Percentiles rank a stretch among this genome's conserved stretches.
Evolutionary conservation across 2,888 invertebrate genomes (phyloP).

Genomic region (Limenitis camilla): DNA sequence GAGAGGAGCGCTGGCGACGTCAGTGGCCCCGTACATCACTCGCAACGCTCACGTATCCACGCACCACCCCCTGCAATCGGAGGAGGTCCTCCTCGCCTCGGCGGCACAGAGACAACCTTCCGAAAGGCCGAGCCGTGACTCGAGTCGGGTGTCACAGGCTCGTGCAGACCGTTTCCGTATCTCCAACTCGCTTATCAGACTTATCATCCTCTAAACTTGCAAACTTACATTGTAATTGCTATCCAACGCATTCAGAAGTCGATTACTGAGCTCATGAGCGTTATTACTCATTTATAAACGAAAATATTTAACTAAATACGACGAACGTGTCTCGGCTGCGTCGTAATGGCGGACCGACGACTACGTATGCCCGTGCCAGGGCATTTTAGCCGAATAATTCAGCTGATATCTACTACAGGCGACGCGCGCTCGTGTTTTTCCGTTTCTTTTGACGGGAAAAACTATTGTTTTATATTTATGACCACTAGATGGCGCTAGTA

Average conservation of each 20-base stretch:
- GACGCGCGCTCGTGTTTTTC: slow-evolving; percentile 74
- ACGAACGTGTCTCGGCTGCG: slow-evolving; percentile 76
- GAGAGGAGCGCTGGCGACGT: slow-evolving; percentile 64
- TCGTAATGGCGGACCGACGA: slow-evolving; percentile 76
- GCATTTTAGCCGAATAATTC: slow-evolving; percentile 76
- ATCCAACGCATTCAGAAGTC: slow-evolving; percentile 97
- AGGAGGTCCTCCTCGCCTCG: slow-evolving; percentile 38
- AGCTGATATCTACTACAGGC: slow-evolving; percentile 74
- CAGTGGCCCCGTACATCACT: slow-evolving; percentile 63
- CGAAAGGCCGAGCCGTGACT: slow-evolving; percentile 59
- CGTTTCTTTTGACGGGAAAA: slow-evolving; percentile 70
- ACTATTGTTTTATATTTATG: slow-evolving; percentile 26
- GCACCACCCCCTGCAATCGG: slow-evolving; percentile 36
- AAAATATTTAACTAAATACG: slow-evolving; percentile 76
- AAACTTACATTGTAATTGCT: slow-evolving; percentile 97
- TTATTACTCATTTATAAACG: slow-evolving; percentile 86
- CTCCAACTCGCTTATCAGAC: slow-evolving; percentile 53
- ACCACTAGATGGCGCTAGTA: slow-evolving; percentile 45
- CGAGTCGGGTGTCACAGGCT: slow-evolving; percentile 70
- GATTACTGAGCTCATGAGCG: slow-evolving; percentile 94
- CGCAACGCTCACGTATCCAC: slow-evolving; percentile 62
- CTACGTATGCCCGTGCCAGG: slow-evolving; percentile 77
- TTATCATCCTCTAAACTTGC: slow-evolving; percentile 62
- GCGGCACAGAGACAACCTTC: slow-evolving; percentile 51
- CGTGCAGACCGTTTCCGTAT: slow-evolving; percentile 69